These are phyloP conservation scores for Bilobella aurantiaca DNA, from an alignment of 1,140 invertebrate genomes.

Conservation along the genomic window DNA sequence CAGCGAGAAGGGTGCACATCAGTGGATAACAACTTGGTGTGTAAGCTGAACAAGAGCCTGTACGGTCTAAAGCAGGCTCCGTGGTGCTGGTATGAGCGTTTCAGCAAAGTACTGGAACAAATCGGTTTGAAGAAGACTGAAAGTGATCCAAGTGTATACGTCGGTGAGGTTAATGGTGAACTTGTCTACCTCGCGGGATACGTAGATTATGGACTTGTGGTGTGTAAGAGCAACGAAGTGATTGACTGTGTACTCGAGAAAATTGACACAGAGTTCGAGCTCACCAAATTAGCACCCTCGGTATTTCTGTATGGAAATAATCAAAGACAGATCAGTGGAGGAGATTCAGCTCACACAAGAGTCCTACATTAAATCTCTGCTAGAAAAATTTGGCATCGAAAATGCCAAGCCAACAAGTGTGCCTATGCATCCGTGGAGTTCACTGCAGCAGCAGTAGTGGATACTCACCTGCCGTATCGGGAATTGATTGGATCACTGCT, in stretches of 20 bases:
- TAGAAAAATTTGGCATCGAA: conserved; percentile 19
- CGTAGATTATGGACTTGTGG: conserved; percentile 40
- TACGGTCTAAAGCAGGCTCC: conserved; percentile 43
- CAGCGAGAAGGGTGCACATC: conserved; percentile 20
- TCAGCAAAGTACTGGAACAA: background rate
- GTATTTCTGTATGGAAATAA: conserved; percentile 39
- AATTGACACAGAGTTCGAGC: conserved; percentile 39
- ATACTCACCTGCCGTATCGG: conserved; percentile 8
- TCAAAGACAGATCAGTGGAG: conserved; percentile 36
- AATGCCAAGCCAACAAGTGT: conserved; percentile 13
- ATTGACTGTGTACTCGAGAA: conserved; percentile 34
- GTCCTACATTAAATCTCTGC: conserved; percentile 2
- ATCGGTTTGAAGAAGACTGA: background rate
- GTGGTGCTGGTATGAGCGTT: conserved; percentile 38
- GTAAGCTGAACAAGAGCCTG: conserved; percentile 39
- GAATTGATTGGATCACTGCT: conserved; percentile 17
- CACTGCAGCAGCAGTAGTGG: background rate
- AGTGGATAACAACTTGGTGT: conserved; percentile 1
- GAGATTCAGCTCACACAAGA: conserved; percentile 24
- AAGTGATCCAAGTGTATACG: conserved; percentile 8
- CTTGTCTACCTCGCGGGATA: conserved; percentile 34
- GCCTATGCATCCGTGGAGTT: conserved; percentile 16
- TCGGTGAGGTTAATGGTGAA: conserved; percentile 14
- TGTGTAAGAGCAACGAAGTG: conserved; percentile 30
- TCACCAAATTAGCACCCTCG: conserved; percentile 37